Evolutionary conservation across 2,113 vertebrate genomes (phyloP), one percentile per base, ranked within the genome.

Genomic region (Myotis lucifugus): DNA sequence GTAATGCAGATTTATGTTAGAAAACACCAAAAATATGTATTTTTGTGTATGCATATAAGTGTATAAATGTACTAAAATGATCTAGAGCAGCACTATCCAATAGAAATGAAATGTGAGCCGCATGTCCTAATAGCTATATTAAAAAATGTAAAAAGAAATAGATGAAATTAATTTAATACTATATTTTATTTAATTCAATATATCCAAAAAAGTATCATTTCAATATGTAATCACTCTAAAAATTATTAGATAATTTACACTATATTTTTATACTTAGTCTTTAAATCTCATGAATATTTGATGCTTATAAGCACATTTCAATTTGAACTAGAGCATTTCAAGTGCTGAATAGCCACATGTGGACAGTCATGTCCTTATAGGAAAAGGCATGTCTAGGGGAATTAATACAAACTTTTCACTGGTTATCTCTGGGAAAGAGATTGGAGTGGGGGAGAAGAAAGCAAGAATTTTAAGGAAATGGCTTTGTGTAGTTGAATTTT

Each of bases 91-190:
- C 37, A 7, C 56, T 92, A 10, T 78, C 50, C 42, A 56, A 50
- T 50, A 83, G n/a, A 88, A 91, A 78, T 32, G 42, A 32, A 83
- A 37, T 34, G 1, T 89, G 17, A 95, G 54, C 46, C 56, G 54
- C 37, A 90, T 89, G 88, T 73, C 82, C 46, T 76, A 83, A 61
- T 88, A 83, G 17, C 61, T 77, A 32, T 18, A 88, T 66, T 42
- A 17, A 7, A 69, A 84, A 32, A 27, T 61, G 9, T 48, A 32
- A 89, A 83, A 72, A 92, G 29, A 90, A 89, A n/a, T 27, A 86
- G 32, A 56, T 69, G 29, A 79, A 91, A 78, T 97, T 85, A 90
- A 89, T 59, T 56, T 89, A 86, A n/a, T 81, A 67, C 6, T 87
- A 15, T 54, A 92, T 83, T 96, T 92, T 88, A 88, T 29, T 79